phyloP scores from a whole-genome alignment of 2,113 vertebrate genomes.

The Pseudopipra pipra region DNA sequence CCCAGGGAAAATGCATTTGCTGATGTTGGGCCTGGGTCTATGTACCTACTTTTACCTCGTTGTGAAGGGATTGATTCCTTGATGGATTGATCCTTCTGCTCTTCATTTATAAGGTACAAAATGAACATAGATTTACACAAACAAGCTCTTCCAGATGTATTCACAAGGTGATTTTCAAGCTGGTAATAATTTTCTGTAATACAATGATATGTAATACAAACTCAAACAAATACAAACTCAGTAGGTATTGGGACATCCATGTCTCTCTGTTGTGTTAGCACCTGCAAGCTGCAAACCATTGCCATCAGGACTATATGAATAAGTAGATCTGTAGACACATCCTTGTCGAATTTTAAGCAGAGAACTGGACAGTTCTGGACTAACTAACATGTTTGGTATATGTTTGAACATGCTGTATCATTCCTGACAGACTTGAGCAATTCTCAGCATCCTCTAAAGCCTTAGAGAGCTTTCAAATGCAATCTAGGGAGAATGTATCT shows the following conservation, averaged over 20 bases:
- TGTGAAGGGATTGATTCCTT: background rate
- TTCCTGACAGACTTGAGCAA: background rate
- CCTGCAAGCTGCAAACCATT: background rate
- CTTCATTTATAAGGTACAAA: background rate
- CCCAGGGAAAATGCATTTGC: background rate
- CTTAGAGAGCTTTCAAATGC: background rate
- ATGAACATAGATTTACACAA: background rate
- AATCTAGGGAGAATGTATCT: background rate
- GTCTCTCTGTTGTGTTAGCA: background rate
- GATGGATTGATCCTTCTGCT: background rate
- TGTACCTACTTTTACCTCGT: background rate
- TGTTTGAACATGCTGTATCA: background rate
- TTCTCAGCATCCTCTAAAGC: background rate
- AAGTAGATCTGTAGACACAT: background rate
- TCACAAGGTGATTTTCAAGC: background rate
- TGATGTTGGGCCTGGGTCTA: background rate
- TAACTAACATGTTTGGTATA: background rate
- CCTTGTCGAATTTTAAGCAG: background rate
- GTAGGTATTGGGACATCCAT: background rate
- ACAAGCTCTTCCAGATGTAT: background rate
- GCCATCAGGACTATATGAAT: background rate
- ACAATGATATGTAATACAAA: background rate
- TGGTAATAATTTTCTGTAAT: background rate
- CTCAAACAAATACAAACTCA: background rate
- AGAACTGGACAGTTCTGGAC: background rate